Conservation (phyloP, 1,140 invertebrate species). For the Anoplophora glabripennis region DNA sequence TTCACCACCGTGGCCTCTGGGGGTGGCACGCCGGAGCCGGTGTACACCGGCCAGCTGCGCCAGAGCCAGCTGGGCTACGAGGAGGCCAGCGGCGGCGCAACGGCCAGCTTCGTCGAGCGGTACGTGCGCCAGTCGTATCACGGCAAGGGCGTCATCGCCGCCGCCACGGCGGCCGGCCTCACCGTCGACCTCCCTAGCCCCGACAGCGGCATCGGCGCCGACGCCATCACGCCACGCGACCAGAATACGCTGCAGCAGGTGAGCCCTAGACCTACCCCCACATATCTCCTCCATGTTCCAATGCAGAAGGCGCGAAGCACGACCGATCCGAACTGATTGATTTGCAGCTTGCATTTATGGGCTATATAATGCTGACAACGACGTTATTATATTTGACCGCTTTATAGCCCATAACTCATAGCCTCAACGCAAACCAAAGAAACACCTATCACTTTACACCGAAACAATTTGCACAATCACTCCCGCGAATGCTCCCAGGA, state of each 20-base stretch:
- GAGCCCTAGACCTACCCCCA: constrained; percentile 45
- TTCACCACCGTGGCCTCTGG: constrained; percentile 50
- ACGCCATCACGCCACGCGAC: constrained; percentile 85
- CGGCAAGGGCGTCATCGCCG: constrained; percentile 53
- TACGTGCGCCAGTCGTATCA: constrained; percentile 58
- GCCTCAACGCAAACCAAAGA: no score
- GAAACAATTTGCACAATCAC: no score
- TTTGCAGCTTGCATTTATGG: no score
- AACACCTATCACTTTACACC: no score
- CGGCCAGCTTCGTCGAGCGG: constrained; percentile 52
- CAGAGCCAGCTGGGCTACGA: constrained; percentile 54
- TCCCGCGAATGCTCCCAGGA: no score
- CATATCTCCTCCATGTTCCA: constrained; percentile 6
- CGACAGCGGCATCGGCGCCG: constrained; percentile 87
- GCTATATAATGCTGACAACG: no score
- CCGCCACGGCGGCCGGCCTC: constrained; percentile 64
- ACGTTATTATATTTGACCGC: no score
- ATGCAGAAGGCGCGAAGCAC: constrained; percentile 12
- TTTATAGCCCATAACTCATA: no score
- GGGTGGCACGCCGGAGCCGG: constrained; percentile 48
- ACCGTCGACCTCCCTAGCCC: constrained; percentile 89
- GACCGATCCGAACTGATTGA: no score
- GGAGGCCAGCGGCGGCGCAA: constrained; percentile 46
- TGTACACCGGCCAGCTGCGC: constrained; percentile 54
- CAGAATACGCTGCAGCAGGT: constrained; percentile 87